Percentiles rank a stretch among this genome's conserved stretches.
phyloP scores from a whole-genome alignment of 2,113 vertebrate genomes.

The Genyomyrus donnyi region DNA sequence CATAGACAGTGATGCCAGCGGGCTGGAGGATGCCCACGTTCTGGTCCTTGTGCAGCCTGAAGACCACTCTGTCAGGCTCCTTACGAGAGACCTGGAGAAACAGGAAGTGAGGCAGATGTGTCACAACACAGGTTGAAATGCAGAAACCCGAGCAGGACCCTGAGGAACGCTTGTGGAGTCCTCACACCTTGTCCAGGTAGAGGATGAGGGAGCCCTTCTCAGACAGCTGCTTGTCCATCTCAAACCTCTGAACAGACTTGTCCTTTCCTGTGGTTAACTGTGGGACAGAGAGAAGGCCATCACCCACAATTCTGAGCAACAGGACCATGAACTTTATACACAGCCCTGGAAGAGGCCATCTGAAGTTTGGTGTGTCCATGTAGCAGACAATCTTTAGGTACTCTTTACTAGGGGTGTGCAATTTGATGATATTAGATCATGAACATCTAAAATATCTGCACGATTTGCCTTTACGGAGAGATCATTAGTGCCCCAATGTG shows the following conservation, averaged over 20 bases:
- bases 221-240: constrained; percentile 50
- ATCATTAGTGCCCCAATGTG: neutral
- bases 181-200: constrained; percentile 71
- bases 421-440: neutral
- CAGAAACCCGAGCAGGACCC: neutral
- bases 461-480: neutral
- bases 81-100: no score
- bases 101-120: no score
- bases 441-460: neutral
- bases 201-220: constrained; percentile 70
- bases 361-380: no score
- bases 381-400: neutral
- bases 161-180: neutral
- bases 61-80: no score
- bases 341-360: neutral
- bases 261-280: constrained; percentile 60
- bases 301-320: neutral
- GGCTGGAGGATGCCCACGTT: no score
- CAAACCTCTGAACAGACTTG: constrained; percentile 64
- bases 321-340: neutral
- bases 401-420: neutral
- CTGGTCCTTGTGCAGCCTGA: no score
- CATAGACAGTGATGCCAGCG: no score
- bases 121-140: no score
- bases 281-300: neutral